Evolutionary conservation across 2,888 invertebrate genomes (phyloP).

Genomic region (Scaptomyza caliginosa): DNA sequence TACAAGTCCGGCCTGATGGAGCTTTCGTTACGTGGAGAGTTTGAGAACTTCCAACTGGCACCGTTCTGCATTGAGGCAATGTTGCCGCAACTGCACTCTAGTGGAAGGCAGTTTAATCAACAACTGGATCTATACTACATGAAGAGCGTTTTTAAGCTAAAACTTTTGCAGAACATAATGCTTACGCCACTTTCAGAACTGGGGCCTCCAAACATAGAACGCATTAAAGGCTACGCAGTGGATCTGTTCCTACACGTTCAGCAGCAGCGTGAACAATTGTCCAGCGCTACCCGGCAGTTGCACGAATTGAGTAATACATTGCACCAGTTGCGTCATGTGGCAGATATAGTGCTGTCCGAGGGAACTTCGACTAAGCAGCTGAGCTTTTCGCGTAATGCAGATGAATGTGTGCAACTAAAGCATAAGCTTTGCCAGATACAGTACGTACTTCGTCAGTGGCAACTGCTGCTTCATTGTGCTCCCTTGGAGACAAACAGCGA

Average conservation of each 20-base stretch:
- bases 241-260: slow-evolving; percentile 90
- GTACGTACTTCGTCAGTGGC: slow-evolving; percentile 88
- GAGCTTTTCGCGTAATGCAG: slow-evolving; percentile 65
- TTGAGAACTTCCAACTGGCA: slow-evolving; percentile 87
- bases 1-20: slow-evolving; percentile 91
- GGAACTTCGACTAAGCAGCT: slow-evolving; percentile 27
- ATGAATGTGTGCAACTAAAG: slow-evolving; percentile 64
- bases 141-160: slow-evolving; percentile 82
- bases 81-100: slow-evolving; percentile 85
- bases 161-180: slow-evolving; percentile 82
- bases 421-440: slow-evolving; percentile 71
- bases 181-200: slow-evolving; percentile 90
- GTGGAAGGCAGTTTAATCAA: slow-evolving; percentile 80
- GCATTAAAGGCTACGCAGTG: slow-evolving; percentile 93
- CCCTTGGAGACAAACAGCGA: slow-evolving; percentile 83
- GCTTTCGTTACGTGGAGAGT: slow-evolving; percentile 84
- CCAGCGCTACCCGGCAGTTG: slow-evolving; percentile 86
- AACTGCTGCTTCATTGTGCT: slow-evolving; percentile 87
- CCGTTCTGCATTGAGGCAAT: slow-evolving; percentile 89
- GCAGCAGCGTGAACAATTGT: slow-evolving; percentile 87
- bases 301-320: slow-evolving; percentile 86
- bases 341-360: slow-evolving; percentile 57
- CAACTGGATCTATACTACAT: slow-evolving; percentile 82
- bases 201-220: slow-evolving; percentile 91
- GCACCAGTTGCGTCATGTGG: slow-evolving; percentile 78